Evolutionary conservation across 2,797 vertebrate genomes (phyloP), one percentile per base, ranked within the genome.

Genomic region (Onychomys arenicola): DNA sequence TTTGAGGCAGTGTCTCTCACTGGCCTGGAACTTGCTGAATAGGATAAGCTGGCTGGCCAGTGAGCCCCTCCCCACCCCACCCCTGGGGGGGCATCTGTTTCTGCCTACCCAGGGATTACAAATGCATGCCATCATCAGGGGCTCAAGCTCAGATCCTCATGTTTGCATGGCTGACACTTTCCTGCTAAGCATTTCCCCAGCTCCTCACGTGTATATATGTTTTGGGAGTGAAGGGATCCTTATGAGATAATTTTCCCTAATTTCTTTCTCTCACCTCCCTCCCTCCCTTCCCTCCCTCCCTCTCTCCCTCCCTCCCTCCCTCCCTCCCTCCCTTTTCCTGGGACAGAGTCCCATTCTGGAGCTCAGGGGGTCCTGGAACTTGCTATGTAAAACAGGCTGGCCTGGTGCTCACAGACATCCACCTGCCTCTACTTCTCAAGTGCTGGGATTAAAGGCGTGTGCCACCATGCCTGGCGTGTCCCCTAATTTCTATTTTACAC

Each of bases 221-320:
- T 34, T 63, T 84, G 34, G 59, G 40, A 83, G 37, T 27, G 23
- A 82, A 76, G 73, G 5, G 40, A 23, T 29, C 40, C 40, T 43
- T 7, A 23, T 75, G n/a, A 83, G 37, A 32, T 83, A 11, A 32
- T 43, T 43, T 12, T 9, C 6, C 16, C 59, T 21, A 32, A 63
- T 55, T 55, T 12, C 1, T 5, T 59, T 37, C 4, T 29, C 12
- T 6, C 19, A 0, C 11, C 11, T 13, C 5, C 29, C 2, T 6
- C 4, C 3, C 6, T 7, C 16, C n/a, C n/a, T n/a, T n/a, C n/a
- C 4, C 3, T 5, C 6, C 5, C 25, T n/a, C 23, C 6, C 13
- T 25, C 7, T 59, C 23, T 8, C 21, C 49, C 10, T 6, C 10
- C 32, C 29, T 29, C 6, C 49, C 14, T 27, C 4, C 21, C 52